A percentile compares a stretch with the other conserved stretches of the same genome.
These are phyloP conservation scores for Elaphurus davidianus DNA, from an alignment of 2,113 vertebrate genomes.

Conservation along the genomic window DNA sequence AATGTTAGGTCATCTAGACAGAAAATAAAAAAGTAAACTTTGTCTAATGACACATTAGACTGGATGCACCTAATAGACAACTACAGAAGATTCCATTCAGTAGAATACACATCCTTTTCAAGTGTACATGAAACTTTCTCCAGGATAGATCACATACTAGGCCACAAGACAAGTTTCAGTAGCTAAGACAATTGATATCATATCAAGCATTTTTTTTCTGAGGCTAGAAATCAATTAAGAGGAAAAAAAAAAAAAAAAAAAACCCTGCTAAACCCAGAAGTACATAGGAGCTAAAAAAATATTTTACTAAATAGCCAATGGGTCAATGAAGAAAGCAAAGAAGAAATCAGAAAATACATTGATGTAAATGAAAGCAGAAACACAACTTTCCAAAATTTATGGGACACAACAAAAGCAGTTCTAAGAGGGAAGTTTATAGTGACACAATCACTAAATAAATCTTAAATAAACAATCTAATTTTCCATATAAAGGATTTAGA, in stretches of 20 bases:
- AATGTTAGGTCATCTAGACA: not conserved
- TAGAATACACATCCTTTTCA: not conserved
- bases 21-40: not conserved
- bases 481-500: not conserved
- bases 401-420: not conserved
- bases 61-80: not conserved
- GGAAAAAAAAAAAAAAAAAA: no score
- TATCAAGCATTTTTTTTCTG: not conserved
- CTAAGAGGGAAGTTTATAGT: not conserved
- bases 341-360: not conserved
- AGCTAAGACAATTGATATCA: not conserved
- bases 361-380: not conserved
- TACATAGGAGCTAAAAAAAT: not conserved
- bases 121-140: not conserved
- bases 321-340: not conserved
- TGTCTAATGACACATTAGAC: not conserved
- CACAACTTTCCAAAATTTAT: not conserved
- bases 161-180: not conserved
- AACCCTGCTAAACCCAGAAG: not conserved
- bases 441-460: not conserved
- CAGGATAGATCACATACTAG: not conserved
- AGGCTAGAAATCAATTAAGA: not conserved
- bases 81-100: not conserved
- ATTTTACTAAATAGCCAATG: not conserved
- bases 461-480: not conserved